phyloP scores from a whole-genome alignment of 2,113 vertebrate species.

The Sinocyclocheilus grahami region DNA sequence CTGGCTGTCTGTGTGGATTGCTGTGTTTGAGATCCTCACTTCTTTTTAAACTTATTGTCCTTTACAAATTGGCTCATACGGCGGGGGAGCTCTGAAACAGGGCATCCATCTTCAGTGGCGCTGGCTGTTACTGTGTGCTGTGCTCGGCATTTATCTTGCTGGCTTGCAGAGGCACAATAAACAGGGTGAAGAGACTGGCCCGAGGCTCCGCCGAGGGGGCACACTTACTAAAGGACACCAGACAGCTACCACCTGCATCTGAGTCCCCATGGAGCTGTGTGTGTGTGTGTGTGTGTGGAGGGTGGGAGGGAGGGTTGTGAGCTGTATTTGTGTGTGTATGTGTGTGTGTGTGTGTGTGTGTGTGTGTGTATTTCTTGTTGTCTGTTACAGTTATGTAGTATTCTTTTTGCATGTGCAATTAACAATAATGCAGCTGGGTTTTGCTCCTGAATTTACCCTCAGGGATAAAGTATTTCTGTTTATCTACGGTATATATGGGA shows the following conservation, averaged over 20 bases:
- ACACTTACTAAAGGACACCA: conserved; percentile 54
- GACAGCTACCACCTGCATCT: conserved; percentile 60
- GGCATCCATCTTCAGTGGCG: conserved; percentile 50
- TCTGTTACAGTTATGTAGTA: not conserved
- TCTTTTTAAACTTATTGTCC: conserved; percentile 56
- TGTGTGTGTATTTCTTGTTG: not conserved
- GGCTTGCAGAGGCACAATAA: conserved; percentile 51
- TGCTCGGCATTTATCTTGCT: conserved; percentile 51
- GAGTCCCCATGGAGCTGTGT: conserved; percentile 48
- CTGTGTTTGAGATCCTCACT: conserved; percentile 49
- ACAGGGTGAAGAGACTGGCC: conserved; percentile 39
- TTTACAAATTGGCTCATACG: conserved; percentile 61
- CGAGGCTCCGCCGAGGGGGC: conserved; percentile 42
- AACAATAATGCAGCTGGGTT: conserved; percentile 23
- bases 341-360: conserved; percentile 15
- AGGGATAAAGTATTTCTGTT: conserved; percentile 1
- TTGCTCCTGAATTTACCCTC: conserved; percentile 21
- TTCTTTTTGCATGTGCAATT: not conserved
- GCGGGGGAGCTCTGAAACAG: conserved; percentile 49
- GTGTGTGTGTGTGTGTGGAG: conserved; percentile 1
- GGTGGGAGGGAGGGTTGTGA: not conserved
- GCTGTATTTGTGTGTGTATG: not conserved
- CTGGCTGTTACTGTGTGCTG: conserved; percentile 42
- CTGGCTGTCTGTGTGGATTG: conserved; percentile 23
- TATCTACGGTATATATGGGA: not conserved